Conservation (phyloP, 2,888 invertebrate genomes). For the Baronia brevicornis region DNA sequence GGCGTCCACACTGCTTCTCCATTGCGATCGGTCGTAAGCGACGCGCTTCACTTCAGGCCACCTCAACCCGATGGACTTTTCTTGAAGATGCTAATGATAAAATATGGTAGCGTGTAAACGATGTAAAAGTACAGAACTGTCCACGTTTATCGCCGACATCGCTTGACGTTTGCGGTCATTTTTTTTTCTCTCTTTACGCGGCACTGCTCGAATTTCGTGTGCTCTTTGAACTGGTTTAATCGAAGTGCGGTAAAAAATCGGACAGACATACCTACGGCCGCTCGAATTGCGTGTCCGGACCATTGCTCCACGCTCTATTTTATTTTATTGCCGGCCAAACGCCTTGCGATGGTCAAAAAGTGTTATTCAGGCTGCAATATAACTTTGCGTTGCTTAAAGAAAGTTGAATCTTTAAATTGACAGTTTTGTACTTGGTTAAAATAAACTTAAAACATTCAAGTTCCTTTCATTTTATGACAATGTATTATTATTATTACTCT, state of each 20-base stretch:
- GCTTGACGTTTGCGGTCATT: conserved; percentile 22
- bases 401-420: not conserved
- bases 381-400: not conserved
- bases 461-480: too few species aligned
- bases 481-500: too few species aligned
- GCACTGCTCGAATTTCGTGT: conserved; percentile 47
- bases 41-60: too few species aligned
- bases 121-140: conserved; percentile 8
- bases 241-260: conserved; percentile 49
- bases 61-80: too few species aligned
- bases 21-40: too few species aligned
- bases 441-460: too few species aligned
- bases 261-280: conserved; percentile 32
- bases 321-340: conserved; percentile 38
- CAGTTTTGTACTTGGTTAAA: too few species aligned
- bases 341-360: conserved; percentile 18
- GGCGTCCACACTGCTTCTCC: too few species aligned
- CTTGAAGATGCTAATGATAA: too few species aligned
- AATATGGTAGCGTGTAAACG: too few species aligned
- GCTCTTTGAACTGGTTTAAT: conserved; percentile 67
- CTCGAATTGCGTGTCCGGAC: conserved; percentile 48
- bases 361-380: conserved; percentile 4
- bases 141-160: not conserved
- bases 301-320: conserved; percentile 44
- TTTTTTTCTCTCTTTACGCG: conserved; percentile 38